A percentile compares a stretch with the other conserved stretches of the same genome.
Evolutionary conservation across 2,113 vertebrate genomes (phyloP).

Genomic region (Nycticorax nycticorax): DNA sequence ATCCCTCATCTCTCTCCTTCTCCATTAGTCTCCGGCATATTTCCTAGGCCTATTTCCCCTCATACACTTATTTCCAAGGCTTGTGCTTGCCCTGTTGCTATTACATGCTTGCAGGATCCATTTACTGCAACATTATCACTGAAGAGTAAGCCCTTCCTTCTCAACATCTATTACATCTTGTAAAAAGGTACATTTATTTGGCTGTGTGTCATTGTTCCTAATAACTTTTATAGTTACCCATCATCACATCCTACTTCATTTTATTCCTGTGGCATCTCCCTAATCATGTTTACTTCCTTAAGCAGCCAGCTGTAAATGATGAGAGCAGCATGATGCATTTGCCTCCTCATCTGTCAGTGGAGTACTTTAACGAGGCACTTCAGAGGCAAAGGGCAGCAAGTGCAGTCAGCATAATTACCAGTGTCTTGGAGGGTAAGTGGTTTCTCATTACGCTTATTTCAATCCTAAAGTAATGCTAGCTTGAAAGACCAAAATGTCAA

Average conservation of each 20-base stretch:
- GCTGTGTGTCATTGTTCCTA: background rate
- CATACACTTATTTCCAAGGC: background rate
- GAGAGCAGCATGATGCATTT: slow-evolving; percentile 80
- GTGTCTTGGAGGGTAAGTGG: slow-evolving; percentile 89
- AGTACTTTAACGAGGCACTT: slow-evolving; percentile 77
- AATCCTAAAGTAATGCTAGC: background rate
- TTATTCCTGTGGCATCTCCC: background rate
- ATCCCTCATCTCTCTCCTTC: background rate
- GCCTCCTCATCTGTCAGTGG: slow-evolving; percentile 76
- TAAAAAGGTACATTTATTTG: background rate
- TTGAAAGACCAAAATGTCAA: background rate
- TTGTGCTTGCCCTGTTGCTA: background rate
- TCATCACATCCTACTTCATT: background rate
- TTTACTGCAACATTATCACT: background rate
- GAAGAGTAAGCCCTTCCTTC: background rate
- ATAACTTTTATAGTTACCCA: background rate
- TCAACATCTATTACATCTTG: background rate
- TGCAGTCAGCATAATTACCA: slow-evolving; percentile 91
- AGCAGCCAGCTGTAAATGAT: slow-evolving; percentile 76
- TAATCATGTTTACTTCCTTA: slow-evolving; percentile 41
- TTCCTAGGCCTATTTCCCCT: background rate
- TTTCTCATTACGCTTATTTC: slow-evolving; percentile 11
- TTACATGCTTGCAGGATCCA: background rate
- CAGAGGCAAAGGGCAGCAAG: slow-evolving; percentile 85
- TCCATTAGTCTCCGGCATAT: background rate